Evolutionary conservation across 1,140 invertebrate genomes (phyloP).

Genomic region (Eumaeus atala): DNA sequence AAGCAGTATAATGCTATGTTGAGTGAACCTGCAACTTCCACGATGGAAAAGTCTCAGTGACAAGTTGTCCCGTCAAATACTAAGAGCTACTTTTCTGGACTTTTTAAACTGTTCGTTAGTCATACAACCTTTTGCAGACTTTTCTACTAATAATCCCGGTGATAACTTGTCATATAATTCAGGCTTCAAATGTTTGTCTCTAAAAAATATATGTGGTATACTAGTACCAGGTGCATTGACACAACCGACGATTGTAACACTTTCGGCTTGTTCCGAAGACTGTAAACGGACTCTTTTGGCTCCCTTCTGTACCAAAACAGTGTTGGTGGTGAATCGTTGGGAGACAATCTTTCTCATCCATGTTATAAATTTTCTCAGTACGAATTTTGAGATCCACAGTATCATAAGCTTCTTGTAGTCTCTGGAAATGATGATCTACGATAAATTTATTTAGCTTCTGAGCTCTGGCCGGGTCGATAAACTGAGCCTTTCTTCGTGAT

Average conservation of each 20-base stretch:
- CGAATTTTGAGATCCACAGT: slow-evolving; percentile 21
- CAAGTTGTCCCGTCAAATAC: slow-evolving; percentile 45
- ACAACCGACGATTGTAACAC: too few relatives aligned
- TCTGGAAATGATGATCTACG: slow-evolving; percentile 15
- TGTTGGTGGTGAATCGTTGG: slow-evolving; percentile 11
- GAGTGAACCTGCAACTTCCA: slow-evolving; percentile 32
- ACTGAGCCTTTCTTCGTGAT: background rate
- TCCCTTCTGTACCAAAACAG: too few relatives aligned
- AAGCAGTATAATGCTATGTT: slow-evolving; percentile 31
- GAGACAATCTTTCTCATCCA: slow-evolving; percentile 18
- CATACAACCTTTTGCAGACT: slow-evolving; percentile 39
- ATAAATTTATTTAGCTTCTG: slow-evolving; percentile 21
- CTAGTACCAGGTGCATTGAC: too few relatives aligned
- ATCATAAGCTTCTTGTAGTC: slow-evolving; percentile 15
- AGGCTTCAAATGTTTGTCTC: slow-evolving; percentile 39
- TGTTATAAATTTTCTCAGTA: slow-evolving; percentile 20
- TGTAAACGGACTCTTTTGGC: too few relatives aligned
- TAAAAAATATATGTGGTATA: slow-evolving; percentile 39
- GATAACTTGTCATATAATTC: slow-evolving; percentile 42
- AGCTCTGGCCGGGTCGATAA: slow-evolving; percentile 16
- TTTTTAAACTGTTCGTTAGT: slow-evolving; percentile 39
- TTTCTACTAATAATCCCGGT: slow-evolving; percentile 30
- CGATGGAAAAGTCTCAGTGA: slow-evolving; percentile 40
- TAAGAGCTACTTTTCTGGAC: slow-evolving; percentile 29
- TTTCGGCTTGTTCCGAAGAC: too few relatives aligned